Base-by-base conservation (phyloP, 2,888 invertebrate species). In the Incurvaria masculella region DNA sequence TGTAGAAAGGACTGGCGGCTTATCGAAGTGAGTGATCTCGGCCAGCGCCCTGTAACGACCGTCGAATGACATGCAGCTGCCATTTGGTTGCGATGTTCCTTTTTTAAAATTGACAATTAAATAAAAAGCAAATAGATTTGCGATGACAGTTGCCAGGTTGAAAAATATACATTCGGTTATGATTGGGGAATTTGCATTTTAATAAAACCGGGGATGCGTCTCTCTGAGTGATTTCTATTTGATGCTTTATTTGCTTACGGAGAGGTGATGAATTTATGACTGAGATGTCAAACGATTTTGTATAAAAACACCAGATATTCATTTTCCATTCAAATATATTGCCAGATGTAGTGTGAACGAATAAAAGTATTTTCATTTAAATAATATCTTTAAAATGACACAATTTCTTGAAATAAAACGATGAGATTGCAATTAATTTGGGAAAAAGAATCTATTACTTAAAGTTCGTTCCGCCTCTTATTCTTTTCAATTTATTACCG, bases 1-100 rank as follows among this genome's bases (percentile, higher is more conserved):
- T 66, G 70, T 69, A 63, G 69, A 72, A 73, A 72, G 73, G 74
- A 73, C 43, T 42, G 68, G 59, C 56, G 55, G 61, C 60, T 67
- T 72, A 75, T 73, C 74, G 64, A 55, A 53, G 56, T 54, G 52
- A 56, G 61, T 68, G 63, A 72, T 72, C 33, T 33, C 14, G 33
- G 33, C 6, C 33, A 33, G 33, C 33, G 33, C 33, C 14, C 33
- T n/a, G 33, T 33, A 33, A 33, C 33, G 33, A 33, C 33, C 72
- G 58, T 53, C 57, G 60, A 51, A 58, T 64, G 63, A 64, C 63
- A 57, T 62, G 67, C 75, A 73, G 74, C 73, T 73, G 75, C 67
- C 59, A 64, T 67, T 67, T 60, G 53, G 60, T 65, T 62, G 56
- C 57, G 18, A 17, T 39, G 38, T 40, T 40, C 62, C 66, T 66